Evolutionary conservation across 2,797 vertebrate species (phyloP), one percentile per base, ranked within the genome.

Genomic region (Squalus acanthias): DNA sequence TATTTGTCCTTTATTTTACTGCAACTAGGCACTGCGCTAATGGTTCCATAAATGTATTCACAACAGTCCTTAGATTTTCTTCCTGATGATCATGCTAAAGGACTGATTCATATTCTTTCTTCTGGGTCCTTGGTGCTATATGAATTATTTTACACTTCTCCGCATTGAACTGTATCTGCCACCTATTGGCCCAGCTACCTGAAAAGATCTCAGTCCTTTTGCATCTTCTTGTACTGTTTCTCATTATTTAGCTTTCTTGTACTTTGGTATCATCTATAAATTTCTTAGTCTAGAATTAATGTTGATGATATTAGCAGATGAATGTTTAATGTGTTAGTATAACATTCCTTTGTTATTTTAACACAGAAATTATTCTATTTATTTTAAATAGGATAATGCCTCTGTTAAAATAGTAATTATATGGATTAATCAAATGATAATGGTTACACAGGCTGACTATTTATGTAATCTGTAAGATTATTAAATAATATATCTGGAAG

Each of bases 401-500:
- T 69, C 20, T 93, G n/a, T 63, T 93, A 93, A 93, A 46, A 46
- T 69, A 46, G 17, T 63, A 69, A 46, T 93, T 20, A 69, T 12
- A 67, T 69, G n/a, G 57, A 91, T 63, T 63, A 91, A 63, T 93
- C 91, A 93, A 69, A 93, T 67, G 12, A 89, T 89, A 39, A 17
- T 46, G 82, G 39, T 85, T 46, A 50, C 82, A 93, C 39, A 67
- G n/a, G 1, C 63, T 4, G 91, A 69, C 69, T 93, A 93, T 69
- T 93, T 69, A 93, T 92, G 26, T 92, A 92, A 65, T 93, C 91
- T 24, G 65, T 39, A 69, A 69, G 91, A 69, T 46, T 24, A 93
- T 93, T 67, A 69, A 69, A 69, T 93, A 93, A 93, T 69, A 46
- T 69, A 67, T 69, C 65, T 67, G 50, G 63, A 69, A 69, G 65